Percentiles rank a stretch among this genome's conserved stretches.
These are phyloP conservation scores for Halyomorpha halys DNA, from an alignment of 1,140 invertebrate genomes.

Conservation along the genomic window DNA sequence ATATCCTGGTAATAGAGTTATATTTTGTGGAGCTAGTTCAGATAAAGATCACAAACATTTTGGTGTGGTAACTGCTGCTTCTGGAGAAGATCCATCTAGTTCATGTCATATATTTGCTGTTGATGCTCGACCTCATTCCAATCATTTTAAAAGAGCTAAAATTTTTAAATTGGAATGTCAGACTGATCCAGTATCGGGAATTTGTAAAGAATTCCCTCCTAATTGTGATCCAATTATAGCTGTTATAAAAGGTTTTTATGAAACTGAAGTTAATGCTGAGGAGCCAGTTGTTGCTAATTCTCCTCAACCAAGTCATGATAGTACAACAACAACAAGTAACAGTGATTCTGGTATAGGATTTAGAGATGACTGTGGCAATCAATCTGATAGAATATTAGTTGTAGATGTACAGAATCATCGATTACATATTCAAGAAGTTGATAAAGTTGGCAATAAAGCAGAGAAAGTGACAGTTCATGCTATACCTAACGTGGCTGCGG, in stretches of 20 bases:
- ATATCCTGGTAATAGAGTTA: conserved; percentile 74
- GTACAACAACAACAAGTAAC: conserved; percentile 76
- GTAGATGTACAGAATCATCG: conserved; percentile 57
- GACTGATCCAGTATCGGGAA: conserved; percentile 50
- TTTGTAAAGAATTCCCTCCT: conserved; percentile 80
- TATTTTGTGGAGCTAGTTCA: conserved; percentile 79
- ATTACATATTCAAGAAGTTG: conserved; percentile 36
- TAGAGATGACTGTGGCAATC: conserved; percentile 70
- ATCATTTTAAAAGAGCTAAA: conserved; percentile 63
- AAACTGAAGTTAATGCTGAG: conserved; percentile 35
- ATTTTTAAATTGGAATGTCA: conserved; percentile 71
- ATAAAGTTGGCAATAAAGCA: conserved; percentile 24
- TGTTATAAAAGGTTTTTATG: conserved; percentile 44
- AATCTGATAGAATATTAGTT: conserved; percentile 68
- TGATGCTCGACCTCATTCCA: conserved; percentile 73
- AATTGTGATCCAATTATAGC: conserved; percentile 78
- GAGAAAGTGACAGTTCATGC: conserved; percentile 42
- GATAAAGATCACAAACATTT: conserved; percentile 87
- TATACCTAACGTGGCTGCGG: conserved; percentile 38
- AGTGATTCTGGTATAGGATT: conserved; percentile 92
- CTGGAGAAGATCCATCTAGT: conserved; percentile 50
- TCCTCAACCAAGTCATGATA: conserved; percentile 69
- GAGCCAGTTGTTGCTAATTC: conserved; percentile 49
- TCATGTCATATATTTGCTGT: conserved; percentile 94
- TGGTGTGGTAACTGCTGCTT: conserved; percentile 75